Evolutionary conservation across 2,888 invertebrate species (phyloP), one percentile per base, ranked within the genome.

Genomic region (Teleogryllus oceanicus): DNA sequence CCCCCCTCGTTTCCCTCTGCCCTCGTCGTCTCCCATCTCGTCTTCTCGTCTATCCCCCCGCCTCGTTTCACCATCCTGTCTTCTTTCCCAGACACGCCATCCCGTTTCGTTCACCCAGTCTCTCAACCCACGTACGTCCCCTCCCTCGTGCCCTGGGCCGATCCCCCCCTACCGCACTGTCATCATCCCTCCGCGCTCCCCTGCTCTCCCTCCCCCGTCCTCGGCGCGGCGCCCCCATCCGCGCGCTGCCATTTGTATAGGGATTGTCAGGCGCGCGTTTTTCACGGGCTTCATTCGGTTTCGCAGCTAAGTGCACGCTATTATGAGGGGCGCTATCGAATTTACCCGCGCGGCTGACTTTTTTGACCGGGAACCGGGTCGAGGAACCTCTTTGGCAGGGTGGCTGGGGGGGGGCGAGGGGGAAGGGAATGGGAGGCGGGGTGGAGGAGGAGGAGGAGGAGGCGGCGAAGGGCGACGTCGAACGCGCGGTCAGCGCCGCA

Each of bases 321-420:
- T 50, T 78, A 78, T 49, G 49, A n/a, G 18, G 78, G 49, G 51
- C 78, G 16, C 21, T n/a, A 50, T 78, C 78, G 50, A 24, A 20
- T 78, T 50, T 51, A 49, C 37, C 78, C 51, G 50, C 78, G 78
- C 50, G 13, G 13, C n/a, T 62, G 13, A 62, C n/a, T 62, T 62
- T 18, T 62, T 62, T 16, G 24, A 37, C 37, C 37, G 37, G 37
- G 37, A 37, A 8, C 37, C 37, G 37, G 37, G 37, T 37, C 37
- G 37, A 37, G 37, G 37, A 75, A 74, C 16, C n/a, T 51, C 49
- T 20, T 21, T 78, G 50, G 76, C 18, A 49, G 74, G 8, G 78
- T 16, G 4, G 50, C 18, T 3, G 49, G 18, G 74, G 21, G 74
- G 20, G 80, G 62, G 21, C 12, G 50, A 24, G 13, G 13, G 49